Conservation (phyloP, 2,113 vertebrate genomes). For the Leucopternis melanops region DNA sequence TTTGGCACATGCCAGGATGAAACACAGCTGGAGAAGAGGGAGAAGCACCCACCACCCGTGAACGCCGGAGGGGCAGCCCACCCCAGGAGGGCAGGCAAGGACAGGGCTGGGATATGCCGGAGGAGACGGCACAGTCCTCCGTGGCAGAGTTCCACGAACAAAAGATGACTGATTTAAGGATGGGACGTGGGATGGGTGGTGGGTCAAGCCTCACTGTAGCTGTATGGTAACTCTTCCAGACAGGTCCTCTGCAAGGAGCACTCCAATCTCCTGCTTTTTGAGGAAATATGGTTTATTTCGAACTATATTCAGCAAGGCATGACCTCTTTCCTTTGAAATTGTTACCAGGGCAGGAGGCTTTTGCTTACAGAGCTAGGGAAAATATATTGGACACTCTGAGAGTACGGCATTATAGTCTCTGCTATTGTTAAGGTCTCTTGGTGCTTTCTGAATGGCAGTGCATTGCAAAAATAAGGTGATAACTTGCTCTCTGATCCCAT, state of each 20-base stretch:
- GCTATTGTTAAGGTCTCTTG: background rate
- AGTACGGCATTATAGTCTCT: background rate
- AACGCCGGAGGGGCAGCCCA: background rate
- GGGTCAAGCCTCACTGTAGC: background rate
- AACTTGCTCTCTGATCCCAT: background rate
- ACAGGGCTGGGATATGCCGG: background rate
- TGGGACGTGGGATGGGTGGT: background rate
- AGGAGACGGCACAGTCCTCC: background rate
- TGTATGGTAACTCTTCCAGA: background rate
- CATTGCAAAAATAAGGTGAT: background rate
- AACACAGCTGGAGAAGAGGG: background rate
- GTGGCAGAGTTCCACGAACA: background rate
- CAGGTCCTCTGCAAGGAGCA: background rate
- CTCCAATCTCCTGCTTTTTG: background rate
- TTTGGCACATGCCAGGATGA: background rate
- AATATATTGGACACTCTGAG: background rate
- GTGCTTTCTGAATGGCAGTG: background rate
- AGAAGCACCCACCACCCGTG: background rate
- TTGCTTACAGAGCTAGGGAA: background rate
- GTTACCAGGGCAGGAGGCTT: background rate
- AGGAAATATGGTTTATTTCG: background rate
- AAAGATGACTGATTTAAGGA: background rate
- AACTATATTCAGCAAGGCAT: background rate
- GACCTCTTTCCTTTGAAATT: slow-evolving; percentile 31
- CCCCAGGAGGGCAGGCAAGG: background rate